Percentiles rank a stretch among this genome's conserved stretches.
phyloP scores from a whole-genome alignment of 2,888 invertebrate genomes.

The Lysandra bellargus region DNA sequence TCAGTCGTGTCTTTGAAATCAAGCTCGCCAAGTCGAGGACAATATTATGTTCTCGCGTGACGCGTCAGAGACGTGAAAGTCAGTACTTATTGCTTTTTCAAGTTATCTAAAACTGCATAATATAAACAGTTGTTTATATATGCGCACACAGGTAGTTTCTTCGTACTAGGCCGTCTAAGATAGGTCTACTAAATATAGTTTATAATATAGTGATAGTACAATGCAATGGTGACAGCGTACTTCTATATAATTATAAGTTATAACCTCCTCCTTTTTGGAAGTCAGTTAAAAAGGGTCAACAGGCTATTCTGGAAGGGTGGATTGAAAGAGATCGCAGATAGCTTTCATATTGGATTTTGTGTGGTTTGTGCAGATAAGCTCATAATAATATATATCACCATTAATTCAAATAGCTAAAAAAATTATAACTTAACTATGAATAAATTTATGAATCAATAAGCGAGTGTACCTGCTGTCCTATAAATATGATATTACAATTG shows the following conservation, averaged over 20 bases:
- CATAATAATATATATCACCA: neutral
- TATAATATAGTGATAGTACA: neutral
- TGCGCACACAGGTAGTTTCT: no score
- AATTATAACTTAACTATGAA: neutral
- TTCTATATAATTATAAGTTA: neutral
- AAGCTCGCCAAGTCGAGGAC: neutral
- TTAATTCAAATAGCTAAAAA: neutral
- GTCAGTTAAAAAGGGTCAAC: neutral
- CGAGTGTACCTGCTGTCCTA: neutral
- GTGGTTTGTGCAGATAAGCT: neutral
- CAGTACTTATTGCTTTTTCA: neutral
- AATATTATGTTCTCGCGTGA: no score
- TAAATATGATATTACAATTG: no score
- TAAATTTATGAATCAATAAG: neutral
- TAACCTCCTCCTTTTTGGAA: no score
- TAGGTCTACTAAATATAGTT: neutral
- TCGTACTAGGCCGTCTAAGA: no score
- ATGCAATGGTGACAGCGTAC: neutral
- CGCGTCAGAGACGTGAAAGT: neutral
- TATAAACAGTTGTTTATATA: no score
- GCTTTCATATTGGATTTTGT: constrained; percentile 2
- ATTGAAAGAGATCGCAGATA: neutral
- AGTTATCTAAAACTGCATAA: neutral
- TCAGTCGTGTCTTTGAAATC: neutral
- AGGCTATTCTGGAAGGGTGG: neutral